Evolutionary conservation across 2,797 vertebrate genomes (phyloP).

Genomic region (Anguilla anguilla): DNA sequence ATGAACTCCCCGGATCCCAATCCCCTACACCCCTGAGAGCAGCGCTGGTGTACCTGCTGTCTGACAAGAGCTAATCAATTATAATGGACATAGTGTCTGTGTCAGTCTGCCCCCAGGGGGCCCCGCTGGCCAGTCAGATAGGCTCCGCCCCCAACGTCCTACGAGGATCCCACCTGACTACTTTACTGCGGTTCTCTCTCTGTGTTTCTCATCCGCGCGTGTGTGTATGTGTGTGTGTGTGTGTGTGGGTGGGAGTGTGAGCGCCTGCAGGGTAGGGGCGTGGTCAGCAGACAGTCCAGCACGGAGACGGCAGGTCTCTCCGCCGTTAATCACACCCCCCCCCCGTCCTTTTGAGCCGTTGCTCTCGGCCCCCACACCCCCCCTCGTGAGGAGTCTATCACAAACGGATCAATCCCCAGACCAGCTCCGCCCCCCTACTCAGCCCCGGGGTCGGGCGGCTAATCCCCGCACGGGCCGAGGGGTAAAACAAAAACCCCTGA

Average conservation of each 20-base stretch:
- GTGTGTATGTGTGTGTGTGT: slow-evolving; percentile 40
- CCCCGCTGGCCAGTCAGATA: background rate
- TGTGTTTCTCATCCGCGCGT: slow-evolving; percentile 41
- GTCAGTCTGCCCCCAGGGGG: background rate
- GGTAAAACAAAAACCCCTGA: background rate
- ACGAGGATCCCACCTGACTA: background rate
- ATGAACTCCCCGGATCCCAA: slow-evolving; percentile 60
- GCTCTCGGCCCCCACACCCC: background rate
- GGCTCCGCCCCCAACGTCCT: slow-evolving; percentile 2
- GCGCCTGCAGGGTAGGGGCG: background rate
- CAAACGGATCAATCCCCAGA: background rate
- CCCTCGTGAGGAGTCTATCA: background rate
- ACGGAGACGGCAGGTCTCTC: background rate
- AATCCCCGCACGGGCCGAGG: background rate
- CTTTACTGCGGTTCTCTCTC: slow-evolving; percentile 34
- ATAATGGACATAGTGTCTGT: slow-evolving; percentile 43
- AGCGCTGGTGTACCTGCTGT: slow-evolving; percentile 59
- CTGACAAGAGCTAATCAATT: slow-evolving; percentile 61
- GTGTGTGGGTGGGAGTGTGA: slow-evolving; percentile 31
- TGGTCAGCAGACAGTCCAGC: background rate
- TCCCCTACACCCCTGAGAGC: slow-evolving; percentile 58
- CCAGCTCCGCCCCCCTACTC: background rate
- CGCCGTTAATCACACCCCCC: background rate
- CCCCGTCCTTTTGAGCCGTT: background rate
- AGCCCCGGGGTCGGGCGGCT: background rate